phyloP scores from a whole-genome alignment of 2,797 vertebrate species.

The Morus bassanus region DNA sequence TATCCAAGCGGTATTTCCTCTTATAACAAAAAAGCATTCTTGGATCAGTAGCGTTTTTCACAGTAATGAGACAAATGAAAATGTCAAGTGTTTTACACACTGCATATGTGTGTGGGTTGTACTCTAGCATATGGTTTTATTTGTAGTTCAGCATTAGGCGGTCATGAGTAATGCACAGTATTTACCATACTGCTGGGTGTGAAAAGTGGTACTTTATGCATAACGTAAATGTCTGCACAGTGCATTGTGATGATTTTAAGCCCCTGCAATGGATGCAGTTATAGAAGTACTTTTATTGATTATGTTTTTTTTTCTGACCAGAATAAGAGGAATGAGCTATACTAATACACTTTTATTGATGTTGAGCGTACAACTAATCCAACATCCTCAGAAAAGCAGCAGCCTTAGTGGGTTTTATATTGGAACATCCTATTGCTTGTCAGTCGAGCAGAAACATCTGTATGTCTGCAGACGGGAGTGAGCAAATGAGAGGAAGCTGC shows the following conservation, averaged over 20 bases:
- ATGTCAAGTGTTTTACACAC: not conserved
- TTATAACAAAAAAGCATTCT: not conserved
- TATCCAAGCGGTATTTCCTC: not conserved
- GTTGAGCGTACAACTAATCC: not conserved
- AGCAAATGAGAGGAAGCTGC: not conserved
- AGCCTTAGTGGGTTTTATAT: not conserved
- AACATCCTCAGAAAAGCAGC: not conserved
- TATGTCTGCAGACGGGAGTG: not conserved
- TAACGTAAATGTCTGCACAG: not conserved
- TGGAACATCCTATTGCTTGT: not conserved
- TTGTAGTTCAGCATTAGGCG: conserved; percentile 15
- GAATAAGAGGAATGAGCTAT: not conserved
- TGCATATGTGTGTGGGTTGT: not conserved
- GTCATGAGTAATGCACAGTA: not conserved
- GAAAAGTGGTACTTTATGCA: not conserved
- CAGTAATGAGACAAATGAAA: conserved; percentile 9
- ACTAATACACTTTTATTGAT: not conserved
- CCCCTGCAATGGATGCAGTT: not conserved
- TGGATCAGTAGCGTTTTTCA: not conserved
- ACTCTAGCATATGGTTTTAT: conserved; percentile 29
- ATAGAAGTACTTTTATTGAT: not conserved
- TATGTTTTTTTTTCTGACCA: not conserved
- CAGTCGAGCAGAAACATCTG: not conserved
- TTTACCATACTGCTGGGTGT: not conserved
- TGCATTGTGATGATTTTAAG: not conserved